A percentile compares a stretch with the other conserved stretches of the same genome.
phyloP scores from a whole-genome alignment of 2,797 vertebrate species.

The Sciurus vulgaris region DNA sequence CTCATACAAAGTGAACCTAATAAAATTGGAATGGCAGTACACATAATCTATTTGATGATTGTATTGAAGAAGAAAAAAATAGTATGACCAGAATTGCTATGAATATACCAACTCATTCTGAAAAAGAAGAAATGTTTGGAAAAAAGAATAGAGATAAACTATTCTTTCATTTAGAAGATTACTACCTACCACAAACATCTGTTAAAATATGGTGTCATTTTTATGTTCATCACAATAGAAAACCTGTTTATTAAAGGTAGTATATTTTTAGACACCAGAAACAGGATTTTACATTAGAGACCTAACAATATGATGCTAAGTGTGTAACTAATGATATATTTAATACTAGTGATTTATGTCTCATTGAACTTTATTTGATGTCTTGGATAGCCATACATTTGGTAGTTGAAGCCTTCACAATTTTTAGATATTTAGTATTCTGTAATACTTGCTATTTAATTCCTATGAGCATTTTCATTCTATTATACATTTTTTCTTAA shows the following conservation, averaged over 20 bases:
- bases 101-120: not conserved
- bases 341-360: not conserved
- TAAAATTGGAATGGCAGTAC: conserved; percentile 74
- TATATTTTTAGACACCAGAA: not conserved
- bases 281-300: conserved; percentile 1
- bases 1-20: conserved; percentile 72
- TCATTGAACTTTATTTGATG: conserved; percentile 54
- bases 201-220: not conserved
- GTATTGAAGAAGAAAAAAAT: conserved; percentile 53
- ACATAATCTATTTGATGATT: conserved; percentile 70
- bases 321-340: not conserved
- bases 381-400: not conserved
- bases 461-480: not conserved
- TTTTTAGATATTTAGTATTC: not conserved
- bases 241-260: not conserved
- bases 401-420: not conserved
- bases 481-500: not conserved
- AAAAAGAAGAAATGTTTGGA: conserved; percentile 14
- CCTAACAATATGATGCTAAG: not conserved
- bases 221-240: not conserved
- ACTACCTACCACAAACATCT: not conserved
- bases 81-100: conserved; percentile 42
- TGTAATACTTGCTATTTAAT: not conserved
- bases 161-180: not conserved
- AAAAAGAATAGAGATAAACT: conserved; percentile 15